These are phyloP conservation scores for Coenobita brevimanus DNA, from an alignment of 1,140 invertebrate species.

Conservation along the genomic window DNA sequence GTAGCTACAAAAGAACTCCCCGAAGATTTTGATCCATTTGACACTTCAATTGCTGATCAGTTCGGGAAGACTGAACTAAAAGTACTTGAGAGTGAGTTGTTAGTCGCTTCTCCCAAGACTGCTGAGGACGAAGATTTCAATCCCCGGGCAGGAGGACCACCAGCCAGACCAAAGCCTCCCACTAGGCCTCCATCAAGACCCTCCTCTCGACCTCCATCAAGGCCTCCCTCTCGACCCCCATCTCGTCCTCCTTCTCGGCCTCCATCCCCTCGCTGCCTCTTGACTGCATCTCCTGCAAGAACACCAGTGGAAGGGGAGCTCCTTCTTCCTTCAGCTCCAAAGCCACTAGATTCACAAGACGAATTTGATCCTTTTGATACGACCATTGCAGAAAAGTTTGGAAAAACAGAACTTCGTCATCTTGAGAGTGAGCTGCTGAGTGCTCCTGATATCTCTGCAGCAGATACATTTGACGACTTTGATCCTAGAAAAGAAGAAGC, in stretches of 20 bases:
- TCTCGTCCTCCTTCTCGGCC: slow-evolving; percentile 34
- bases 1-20: slow-evolving; percentile 67
- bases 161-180: slow-evolving; percentile 41
- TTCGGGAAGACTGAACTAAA: slow-evolving; percentile 67
- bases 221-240: slow-evolving; percentile 34
- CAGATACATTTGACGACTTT: slow-evolving; percentile 37
- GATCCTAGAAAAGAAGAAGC: slow-evolving; percentile 46
- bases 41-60: slow-evolving; percentile 83
- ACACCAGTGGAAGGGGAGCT: slow-evolving; percentile 31
- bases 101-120: slow-evolving; percentile 30
- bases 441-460: not conserved
- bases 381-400: slow-evolving; percentile 68
- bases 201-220: slow-evolving; percentile 1
- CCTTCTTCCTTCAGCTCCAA: slow-evolving; percentile 39
- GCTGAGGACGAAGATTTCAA: slow-evolving; percentile 48
- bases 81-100: slow-evolving; percentile 67
- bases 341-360: slow-evolving; percentile 73
- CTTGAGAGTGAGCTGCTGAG: slow-evolving; percentile 66
- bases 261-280: slow-evolving; percentile 44
- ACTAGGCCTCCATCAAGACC: slow-evolving; percentile 22
- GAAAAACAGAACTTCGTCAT: slow-evolving; percentile 65
- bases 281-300: slow-evolving; percentile 57
- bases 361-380: slow-evolving; percentile 74
- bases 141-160: slow-evolving; percentile 50
- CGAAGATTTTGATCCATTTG: slow-evolving; percentile 87